Percentiles rank a stretch among this genome's conserved stretches.
These are phyloP conservation scores for Lasioglossum villosulum DNA, from an alignment of 2,888 invertebrate species.

Conservation along the genomic window DNA sequence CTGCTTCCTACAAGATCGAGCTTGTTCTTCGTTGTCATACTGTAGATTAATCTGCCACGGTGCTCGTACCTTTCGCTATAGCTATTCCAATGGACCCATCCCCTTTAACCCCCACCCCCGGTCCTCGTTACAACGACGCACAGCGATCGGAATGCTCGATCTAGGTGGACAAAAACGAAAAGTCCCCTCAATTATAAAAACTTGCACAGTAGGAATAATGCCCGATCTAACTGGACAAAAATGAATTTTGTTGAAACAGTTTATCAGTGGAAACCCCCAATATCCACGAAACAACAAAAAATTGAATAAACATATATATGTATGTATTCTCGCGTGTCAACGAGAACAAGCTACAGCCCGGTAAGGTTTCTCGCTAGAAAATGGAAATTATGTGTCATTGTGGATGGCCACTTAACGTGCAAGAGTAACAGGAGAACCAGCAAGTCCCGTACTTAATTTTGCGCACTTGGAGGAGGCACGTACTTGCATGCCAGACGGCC, in stretches of 20 bases:
- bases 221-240: no score
- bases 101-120: not conserved
- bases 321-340: not conserved
- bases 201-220: not conserved
- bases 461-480: slow-evolving; percentile 46
- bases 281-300: no score
- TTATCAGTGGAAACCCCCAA: no score
- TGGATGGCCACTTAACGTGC: not conserved
- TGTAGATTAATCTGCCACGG: slow-evolving; percentile 53
- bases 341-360: not conserved
- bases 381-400: not conserved
- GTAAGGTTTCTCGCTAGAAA: not conserved
- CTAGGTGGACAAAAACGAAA: not conserved
- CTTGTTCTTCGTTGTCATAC: slow-evolving; percentile 57
- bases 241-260: no score
- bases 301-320: not conserved
- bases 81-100: slow-evolving; percentile 6
- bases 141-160: slow-evolving; percentile 3
- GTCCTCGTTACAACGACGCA: not conserved
- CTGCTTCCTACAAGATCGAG: slow-evolving; percentile 59
- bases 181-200: not conserved
- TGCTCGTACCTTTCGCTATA: slow-evolving; percentile 19
- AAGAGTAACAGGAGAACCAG: not conserved
- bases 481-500: slow-evolving; percentile 51
- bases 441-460: slow-evolving; percentile 38